Evolutionary conservation across 2,797 vertebrate species (phyloP).

Genomic region (Coregonus sp.): DNA sequence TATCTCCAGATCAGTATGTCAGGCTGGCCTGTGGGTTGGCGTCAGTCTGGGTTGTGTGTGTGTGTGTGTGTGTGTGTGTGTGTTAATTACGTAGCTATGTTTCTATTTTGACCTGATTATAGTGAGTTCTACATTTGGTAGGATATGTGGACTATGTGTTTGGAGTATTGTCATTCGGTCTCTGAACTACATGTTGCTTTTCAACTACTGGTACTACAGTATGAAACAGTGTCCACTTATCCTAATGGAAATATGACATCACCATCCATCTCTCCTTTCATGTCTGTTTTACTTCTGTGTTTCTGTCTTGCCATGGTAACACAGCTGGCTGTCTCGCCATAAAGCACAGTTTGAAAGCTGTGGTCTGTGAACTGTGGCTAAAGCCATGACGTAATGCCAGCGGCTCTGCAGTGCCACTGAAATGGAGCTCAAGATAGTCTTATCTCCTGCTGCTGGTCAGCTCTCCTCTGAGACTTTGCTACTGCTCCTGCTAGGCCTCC

Average conservation of each 20-base stretch:
- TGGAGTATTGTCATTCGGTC: background rate
- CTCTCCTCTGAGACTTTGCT: slow-evolving; percentile 18
- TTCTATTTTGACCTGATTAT: background rate
- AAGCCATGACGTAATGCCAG: slow-evolving; percentile 47
- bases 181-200: background rate
- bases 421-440: slow-evolving; percentile 43
- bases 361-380: slow-evolving; percentile 39
- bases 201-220: background rate
- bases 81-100: background rate
- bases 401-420: slow-evolving; percentile 32
- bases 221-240: background rate
- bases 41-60: background rate
- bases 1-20: background rate
- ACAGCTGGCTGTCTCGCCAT: slow-evolving; percentile 29
- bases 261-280: slow-evolving; percentile 16
- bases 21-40: background rate
- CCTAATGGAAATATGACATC: background rate
- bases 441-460: slow-evolving; percentile 48
- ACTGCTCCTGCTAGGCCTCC: slow-evolving; percentile 3
- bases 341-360: slow-evolving; percentile 52
- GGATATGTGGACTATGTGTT: background rate
- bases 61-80: background rate
- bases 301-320: slow-evolving; percentile 62
- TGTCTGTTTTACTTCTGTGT: slow-evolving; percentile 49
- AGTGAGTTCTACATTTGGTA: background rate